Evolutionary conservation across 2,113 vertebrate genomes (phyloP), one percentile per base, ranked within the genome.

Genomic region (Equus quagga): DNA sequence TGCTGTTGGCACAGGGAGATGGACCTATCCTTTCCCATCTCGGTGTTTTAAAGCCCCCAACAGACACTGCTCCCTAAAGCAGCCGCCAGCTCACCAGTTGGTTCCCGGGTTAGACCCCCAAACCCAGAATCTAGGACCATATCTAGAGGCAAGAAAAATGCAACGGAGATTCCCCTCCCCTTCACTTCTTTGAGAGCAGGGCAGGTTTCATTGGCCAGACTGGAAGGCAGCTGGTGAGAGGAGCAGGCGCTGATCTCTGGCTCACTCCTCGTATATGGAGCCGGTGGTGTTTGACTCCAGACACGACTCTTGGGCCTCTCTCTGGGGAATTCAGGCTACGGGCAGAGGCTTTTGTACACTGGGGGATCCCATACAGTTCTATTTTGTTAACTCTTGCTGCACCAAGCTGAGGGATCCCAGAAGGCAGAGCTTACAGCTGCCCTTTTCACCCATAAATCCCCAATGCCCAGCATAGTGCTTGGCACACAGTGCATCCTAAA

Each of bases 301-400:
- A 51, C 70, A 18, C 18, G 9, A 46, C 58, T 88, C 49, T 9
- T 60, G 49, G 62, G 21, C 17, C 46, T 85, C 36, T 69, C 49
- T 90, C 54, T 19, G 26, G 86, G 5, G 36, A 89, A 75, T 51
- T 76, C 41, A 5, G 73, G 76, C 12, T 51, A 36, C 69, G 19
- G 26, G 46, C 76, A 72, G 54, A 44, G 6, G 76, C 41, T 65
- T 90, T 58, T 79, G 89, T 33, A 81, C 84, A 65, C 21, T 8
- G 10, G 36, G 33, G 67, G 36, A 12, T 69, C 67, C 64, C n/a
- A 3, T 24, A 5, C 6, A 28, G 15, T 41, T 95, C 64, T 91
- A 0, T 89, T 75, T n/a, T 65, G 70, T 95, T 89, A 94, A 96
- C 79, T 72, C 89, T 89, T 80, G 26, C 19, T 31, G 31, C 80